These are phyloP conservation scores for Diarsia brunnea DNA, from an alignment of 2,888 invertebrate species.

Conservation along the genomic window DNA sequence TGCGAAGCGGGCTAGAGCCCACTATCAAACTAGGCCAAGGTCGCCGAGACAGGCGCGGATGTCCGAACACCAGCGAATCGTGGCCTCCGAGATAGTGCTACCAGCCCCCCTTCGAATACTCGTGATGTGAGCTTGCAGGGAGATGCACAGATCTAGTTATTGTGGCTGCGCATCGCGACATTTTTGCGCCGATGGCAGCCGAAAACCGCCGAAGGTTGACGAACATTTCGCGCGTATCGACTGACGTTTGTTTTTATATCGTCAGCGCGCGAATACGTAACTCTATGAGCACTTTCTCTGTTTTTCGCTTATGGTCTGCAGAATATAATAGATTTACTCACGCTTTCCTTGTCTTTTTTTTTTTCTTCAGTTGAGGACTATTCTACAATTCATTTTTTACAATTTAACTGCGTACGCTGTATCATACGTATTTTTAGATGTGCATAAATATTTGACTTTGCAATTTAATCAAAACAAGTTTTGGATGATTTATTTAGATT, in stretches of 20 bases:
- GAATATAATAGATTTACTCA: slow-evolving; percentile 30
- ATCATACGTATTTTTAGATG: slow-evolving; percentile 49
- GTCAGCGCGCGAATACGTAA: slow-evolving; percentile 49
- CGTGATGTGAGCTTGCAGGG: slow-evolving; percentile 61
- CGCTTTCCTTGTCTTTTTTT: slow-evolving; percentile 14
- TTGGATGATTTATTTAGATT: slow-evolving; percentile 46
- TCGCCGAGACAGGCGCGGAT: slow-evolving; percentile 70
- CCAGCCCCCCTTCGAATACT: slow-evolving; percentile 64
- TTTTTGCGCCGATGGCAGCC: slow-evolving; percentile 72
- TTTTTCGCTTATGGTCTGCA: slow-evolving; percentile 26
- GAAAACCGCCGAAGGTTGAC: slow-evolving; percentile 78
- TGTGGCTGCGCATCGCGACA: slow-evolving; percentile 66
- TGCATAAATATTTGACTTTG: slow-evolving; percentile 39
- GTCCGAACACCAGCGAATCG: slow-evolving; percentile 73
- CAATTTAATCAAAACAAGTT: slow-evolving; percentile 38
- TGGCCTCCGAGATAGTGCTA: slow-evolving; percentile 75
- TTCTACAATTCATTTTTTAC: background rate
- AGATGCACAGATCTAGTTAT: slow-evolving; percentile 69
- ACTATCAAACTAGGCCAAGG: slow-evolving; percentile 87
- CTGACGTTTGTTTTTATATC: slow-evolving; percentile 64
- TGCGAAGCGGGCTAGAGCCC: slow-evolving; percentile 73
- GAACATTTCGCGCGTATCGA: slow-evolving; percentile 66
- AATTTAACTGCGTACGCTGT: background rate
- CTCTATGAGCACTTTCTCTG: slow-evolving; percentile 55
- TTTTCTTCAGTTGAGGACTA: background rate